phyloP scores from a whole-genome alignment of 2,113 vertebrate species.

The Silurus glanis region DNA sequence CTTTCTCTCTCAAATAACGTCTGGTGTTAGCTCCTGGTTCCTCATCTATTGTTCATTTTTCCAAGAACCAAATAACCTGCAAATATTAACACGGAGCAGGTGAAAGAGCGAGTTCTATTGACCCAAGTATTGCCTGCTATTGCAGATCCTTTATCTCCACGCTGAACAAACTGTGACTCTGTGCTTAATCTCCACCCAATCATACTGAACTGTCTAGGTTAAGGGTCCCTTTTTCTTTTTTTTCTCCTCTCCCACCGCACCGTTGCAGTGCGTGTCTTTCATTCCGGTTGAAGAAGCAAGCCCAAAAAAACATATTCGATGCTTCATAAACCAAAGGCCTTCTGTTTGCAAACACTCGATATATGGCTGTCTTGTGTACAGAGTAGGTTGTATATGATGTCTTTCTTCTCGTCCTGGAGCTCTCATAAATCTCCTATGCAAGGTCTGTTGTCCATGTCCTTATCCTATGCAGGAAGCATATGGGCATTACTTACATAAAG shows the following conservation, averaged over 20 bases:
- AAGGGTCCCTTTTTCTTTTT: constrained; percentile 8
- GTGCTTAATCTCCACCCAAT: constrained; percentile 20
- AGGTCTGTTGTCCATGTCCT: neutral
- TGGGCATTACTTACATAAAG: constrained; percentile 40
- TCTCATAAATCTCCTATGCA: neutral
- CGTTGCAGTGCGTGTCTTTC: neutral
- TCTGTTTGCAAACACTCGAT: constrained; percentile 22
- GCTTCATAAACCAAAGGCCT: constrained; percentile 8
- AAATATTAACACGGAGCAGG: constrained; percentile 28
- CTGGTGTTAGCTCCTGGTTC: neutral
- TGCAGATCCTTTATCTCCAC: constrained; percentile 27
- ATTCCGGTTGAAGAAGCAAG: constrained; percentile 29
- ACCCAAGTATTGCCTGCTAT: neutral
- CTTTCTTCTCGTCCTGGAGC: neutral
- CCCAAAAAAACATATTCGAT: constrained; percentile 7
- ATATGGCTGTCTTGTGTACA: constrained; percentile 8
- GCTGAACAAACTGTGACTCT: constrained; percentile 31
- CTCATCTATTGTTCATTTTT: constrained; percentile 14
- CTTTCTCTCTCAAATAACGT: constrained; percentile 4
- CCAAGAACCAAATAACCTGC: constrained; percentile 10
- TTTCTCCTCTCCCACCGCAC: neutral
- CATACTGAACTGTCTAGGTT: neutral
- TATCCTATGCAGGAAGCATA: constrained; percentile 48
- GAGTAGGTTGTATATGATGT: neutral
- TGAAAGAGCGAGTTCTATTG: constrained; percentile 32